Conservation (phyloP, 2,113 vertebrate species). For the Muntiacus muntjak region DNA sequence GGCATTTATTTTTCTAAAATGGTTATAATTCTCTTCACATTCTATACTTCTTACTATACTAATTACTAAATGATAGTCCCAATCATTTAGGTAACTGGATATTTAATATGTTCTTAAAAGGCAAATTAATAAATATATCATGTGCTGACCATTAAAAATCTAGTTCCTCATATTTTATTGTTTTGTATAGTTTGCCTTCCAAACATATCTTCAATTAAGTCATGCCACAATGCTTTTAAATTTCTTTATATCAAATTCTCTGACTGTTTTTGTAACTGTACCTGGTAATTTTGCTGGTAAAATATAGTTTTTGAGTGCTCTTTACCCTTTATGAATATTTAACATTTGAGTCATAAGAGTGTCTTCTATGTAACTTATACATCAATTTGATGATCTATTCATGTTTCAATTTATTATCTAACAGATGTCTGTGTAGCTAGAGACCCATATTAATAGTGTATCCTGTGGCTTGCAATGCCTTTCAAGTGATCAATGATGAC, state of each 20-base stretch:
- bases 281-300: neutral
- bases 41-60: neutral
- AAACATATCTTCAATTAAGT: neutral
- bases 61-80: neutral
- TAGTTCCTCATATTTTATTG: neutral
- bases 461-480: neutral
- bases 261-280: neutral
- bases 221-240: neutral
- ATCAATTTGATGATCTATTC: conserved; percentile 29
- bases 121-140: neutral
- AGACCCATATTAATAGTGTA: neutral
- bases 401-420: conserved; percentile 2
- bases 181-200: neutral
- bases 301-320: neutral
- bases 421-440: conserved; percentile 37
- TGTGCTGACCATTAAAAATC: neutral
- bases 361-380: neutral
- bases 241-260: neutral
- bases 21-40: neutral
- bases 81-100: neutral
- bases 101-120: neutral
- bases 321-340: neutral
- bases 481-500: conserved; percentile 13
- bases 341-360: neutral
- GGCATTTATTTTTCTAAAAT: neutral